Evolutionary conservation across 2,113 vertebrate species (phyloP), one percentile per base, ranked within the genome.

Genomic region (Carassius auratus): DNA sequence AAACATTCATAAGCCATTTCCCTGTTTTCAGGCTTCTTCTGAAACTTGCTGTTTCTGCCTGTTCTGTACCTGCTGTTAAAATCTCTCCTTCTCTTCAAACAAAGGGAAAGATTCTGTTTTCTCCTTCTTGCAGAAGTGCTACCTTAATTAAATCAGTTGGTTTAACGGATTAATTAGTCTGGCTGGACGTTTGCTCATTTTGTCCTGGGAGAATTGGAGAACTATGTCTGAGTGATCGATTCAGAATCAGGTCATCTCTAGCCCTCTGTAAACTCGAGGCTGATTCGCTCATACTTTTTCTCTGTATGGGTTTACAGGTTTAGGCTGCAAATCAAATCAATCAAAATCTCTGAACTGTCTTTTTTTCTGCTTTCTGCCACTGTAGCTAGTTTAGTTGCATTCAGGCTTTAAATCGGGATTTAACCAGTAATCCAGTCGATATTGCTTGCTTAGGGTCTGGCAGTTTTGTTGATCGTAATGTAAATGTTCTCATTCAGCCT

Each of bases 91-190:
- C n/a, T 76, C 30, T 73, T 75, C 13, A 50, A 61, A 81, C 59
- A 83, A 86, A 75, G 36, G 75, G 36, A 38, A 38, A 21, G 64
- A 21, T 76, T 85, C 71, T 36, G 57, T 66, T 45, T 83, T 74
- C 21, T 52, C 26, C 14, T 50, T 55, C 33, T 71, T 45, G 38
- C 86, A 77, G 80, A 86, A 84, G 84, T 38, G 75, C 85, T 33
- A 68, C n/a, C 66, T 83, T 85, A 85, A 83, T 84, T 82, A 74
- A 73, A 85, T 83, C 69, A 84, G 84, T 86, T 75, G 81, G 45
- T 86, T n/a, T 76, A 8, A 84, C 75, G 86, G 87, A 88, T 83
- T 87, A 64, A 83, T 85, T 87, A 77, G 69, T 86, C 30, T 42
- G 36, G 26, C 83, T 80, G 77, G 52, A 73, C 12, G 9, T 59